A percentile compares a stretch with the other conserved stretches of the same genome.
phyloP scores from a whole-genome alignment of 2,113 vertebrate genomes.

The Butorides virescens region DNA sequence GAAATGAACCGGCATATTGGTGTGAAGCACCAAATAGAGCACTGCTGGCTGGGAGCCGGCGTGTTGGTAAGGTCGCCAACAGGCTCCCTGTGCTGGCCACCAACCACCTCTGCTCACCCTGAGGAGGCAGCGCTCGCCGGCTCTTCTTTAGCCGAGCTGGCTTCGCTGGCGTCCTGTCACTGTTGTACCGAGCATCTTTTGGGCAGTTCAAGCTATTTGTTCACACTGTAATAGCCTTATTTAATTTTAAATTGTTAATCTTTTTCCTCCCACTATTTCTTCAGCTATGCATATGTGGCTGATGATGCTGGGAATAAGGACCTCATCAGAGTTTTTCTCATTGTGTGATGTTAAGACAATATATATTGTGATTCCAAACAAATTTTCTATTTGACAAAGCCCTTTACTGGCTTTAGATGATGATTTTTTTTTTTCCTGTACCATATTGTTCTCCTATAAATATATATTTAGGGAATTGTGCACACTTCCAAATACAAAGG shows the following conservation, averaged over 20 bases:
- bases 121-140: not conserved
- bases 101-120: not conserved
- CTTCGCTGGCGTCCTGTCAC: not conserved
- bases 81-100: not conserved
- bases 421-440: conserved; percentile 58
- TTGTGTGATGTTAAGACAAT: conserved; percentile 68
- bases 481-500: conserved; percentile 72
- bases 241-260: conserved; percentile 77
- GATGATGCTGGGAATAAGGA: conserved; percentile 66
- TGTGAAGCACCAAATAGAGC: not conserved
- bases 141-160: not conserved
- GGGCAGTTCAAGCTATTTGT: conserved; percentile 69
- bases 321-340: conserved; percentile 69
- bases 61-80: not conserved
- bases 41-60: not conserved
- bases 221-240: conserved; percentile 67
- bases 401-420: conserved; percentile 68
- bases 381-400: conserved; percentile 69
- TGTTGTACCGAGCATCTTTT: not conserved
- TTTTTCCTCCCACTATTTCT: conserved; percentile 70
- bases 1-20: not conserved
- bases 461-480: conserved; percentile 65
- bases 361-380: conserved; percentile 70
- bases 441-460: conserved; percentile 71
- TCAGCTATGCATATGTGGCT: conserved; percentile 65